Percentiles rank a stretch among this genome's conserved stretches.
These are phyloP conservation scores for Emys orbicularis DNA, from an alignment of 2,797 vertebrate species.

Conservation along the genomic window DNA sequence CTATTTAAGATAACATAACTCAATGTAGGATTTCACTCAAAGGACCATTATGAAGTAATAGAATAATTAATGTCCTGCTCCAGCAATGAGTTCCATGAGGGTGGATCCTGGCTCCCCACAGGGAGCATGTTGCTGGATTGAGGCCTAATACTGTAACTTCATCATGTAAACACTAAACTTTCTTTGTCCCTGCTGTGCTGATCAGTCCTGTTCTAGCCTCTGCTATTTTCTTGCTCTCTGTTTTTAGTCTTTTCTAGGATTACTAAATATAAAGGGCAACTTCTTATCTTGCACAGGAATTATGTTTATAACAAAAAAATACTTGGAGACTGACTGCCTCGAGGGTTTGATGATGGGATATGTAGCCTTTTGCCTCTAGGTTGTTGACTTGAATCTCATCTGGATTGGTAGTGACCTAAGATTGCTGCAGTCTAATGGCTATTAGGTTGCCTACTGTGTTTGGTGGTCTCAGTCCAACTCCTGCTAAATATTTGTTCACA, in stretches of 20 bases:
- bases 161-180: conserved; percentile 11
- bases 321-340: conserved; percentile 55
- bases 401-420: conserved; percentile 71
- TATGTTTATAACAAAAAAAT: conserved; percentile 66
- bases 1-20: not conserved
- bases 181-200: conserved; percentile 1
- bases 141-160: conserved; percentile 6
- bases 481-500: conserved; percentile 61
- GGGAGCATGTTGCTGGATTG: not conserved
- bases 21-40: not conserved
- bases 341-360: conserved; percentile 47
- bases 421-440: conserved; percentile 58
- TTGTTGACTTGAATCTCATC: conserved; percentile 60
- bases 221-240: conserved; percentile 5
- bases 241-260: conserved; percentile 72
- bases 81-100: not conserved
- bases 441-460: conserved; percentile 54
- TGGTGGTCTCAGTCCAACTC: conserved; percentile 69
- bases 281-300: conserved; percentile 64
- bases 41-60: not conserved
- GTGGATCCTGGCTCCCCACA: not conserved
- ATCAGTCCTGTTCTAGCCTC: not conserved
- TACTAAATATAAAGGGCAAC: conserved; percentile 57
- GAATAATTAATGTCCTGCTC: not conserved
- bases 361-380: conserved; percentile 61